Evolutionary conservation across 2,888 invertebrate genomes (phyloP), one percentile per base, ranked within the genome.

Genomic region (Drosophila kambysellisi): DNA sequence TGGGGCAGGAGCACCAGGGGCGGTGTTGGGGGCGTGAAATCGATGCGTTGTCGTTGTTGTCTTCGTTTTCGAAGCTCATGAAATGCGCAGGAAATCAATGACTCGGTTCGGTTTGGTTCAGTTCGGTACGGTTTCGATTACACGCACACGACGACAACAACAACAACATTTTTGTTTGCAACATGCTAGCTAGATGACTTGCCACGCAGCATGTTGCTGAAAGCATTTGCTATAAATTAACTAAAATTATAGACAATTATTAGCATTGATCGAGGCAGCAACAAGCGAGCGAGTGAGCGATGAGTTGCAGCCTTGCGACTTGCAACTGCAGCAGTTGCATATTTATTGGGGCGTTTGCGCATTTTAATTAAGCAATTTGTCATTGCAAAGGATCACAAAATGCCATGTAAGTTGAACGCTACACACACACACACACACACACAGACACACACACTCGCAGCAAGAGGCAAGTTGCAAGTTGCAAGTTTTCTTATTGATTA

Each of bases 21-120:
- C 20, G 46, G 48, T 62, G 54, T 56, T 50, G 75, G 53, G 77
- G 76, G 83, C 83, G 89, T 88, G 87, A 88, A 86, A 88, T 86
- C 86, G 83, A 88, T 88, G 90, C 89, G 82, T 85, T 76, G 76
- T 72, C 70, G 60, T 63, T 59, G 70, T 75, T 46, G 56, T 56
- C 71, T 70, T 79, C 74, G 53, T 78, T 73, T 74, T 84, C 71
- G 88, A 85, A 88, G 81, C 89, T 88, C 89, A 81, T 88, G 82
- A 86, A 86, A 80, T 88, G 91, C 82, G 83, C 85, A 91, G 91
- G 90, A 91, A 91, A 92, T 91, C 91, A 89, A 92, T 91, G 91
- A 88, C 89, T 91, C 85, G 91, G 88, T 89, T 91, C 85, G 91
- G 88, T 89, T 89, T 82, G 76, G 48, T 69, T 74, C 57, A 60